Evolutionary conservation across 2,113 vertebrate species (phyloP).

Genomic region (Cololabis saira): DNA sequence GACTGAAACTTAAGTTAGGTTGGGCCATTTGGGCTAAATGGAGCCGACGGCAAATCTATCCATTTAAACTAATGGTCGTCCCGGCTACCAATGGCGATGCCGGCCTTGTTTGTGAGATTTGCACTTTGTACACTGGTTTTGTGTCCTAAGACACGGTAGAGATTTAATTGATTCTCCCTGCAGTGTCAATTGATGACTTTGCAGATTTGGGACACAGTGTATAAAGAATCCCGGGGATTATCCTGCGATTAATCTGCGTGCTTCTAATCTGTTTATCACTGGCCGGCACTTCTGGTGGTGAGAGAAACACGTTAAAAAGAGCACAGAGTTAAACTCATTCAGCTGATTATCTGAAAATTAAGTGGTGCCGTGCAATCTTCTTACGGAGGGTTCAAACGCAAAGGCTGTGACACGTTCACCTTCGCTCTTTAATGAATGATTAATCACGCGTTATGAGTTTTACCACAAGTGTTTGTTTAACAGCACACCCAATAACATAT

Average conservation of each 20-base stretch:
- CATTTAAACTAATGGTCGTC: neutral
- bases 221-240: constrained; percentile 54
- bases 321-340: constrained; percentile 36
- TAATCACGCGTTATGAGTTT: neutral
- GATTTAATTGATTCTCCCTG: constrained; percentile 9
- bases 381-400: neutral
- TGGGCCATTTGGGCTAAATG: too few species aligned
- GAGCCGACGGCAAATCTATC: neutral
- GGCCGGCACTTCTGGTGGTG: constrained; percentile 18
- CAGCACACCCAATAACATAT: neutral
- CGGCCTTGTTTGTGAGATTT: neutral
- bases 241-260: constrained; percentile 60
- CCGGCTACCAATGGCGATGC: too few species aligned
- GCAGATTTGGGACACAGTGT: constrained; percentile 48
- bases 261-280: constrained; percentile 63
- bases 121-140: neutral
- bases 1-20: neutral
- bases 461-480: neutral
- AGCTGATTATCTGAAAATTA: constrained; percentile 34
- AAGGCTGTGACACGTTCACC: neutral
- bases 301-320: constrained; percentile 61
- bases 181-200: constrained; percentile 57
- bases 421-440: neutral
- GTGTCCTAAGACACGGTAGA: neutral
- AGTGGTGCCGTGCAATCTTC: neutral